These are phyloP conservation scores for Sebastes fasciatus DNA, from an alignment of 2,113 vertebrate genomes.

Conservation along the genomic window DNA sequence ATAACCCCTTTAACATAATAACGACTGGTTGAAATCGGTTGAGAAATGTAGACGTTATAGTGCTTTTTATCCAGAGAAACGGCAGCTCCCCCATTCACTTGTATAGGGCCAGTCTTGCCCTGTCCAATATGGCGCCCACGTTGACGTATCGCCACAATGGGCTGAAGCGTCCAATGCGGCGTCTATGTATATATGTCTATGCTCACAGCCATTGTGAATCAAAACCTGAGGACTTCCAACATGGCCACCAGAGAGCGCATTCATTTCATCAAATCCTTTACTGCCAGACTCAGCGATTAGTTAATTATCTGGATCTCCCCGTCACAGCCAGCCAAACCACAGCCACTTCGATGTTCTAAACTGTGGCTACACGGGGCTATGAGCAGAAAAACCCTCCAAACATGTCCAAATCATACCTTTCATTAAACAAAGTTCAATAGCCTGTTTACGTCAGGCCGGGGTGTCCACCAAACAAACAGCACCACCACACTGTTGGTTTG, in stretches of 20 bases:
- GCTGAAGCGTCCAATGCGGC: too few relatives aligned
- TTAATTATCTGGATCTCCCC: neutral
- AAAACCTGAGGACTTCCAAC: neutral
- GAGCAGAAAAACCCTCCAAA: conserved; percentile 16
- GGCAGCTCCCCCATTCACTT: too few relatives aligned
- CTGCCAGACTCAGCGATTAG: neutral
- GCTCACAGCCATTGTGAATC: neutral
- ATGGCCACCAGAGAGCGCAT: neutral
- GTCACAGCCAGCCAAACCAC: conserved; percentile 36
- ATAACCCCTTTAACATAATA: too few relatives aligned
- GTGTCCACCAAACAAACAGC: conserved; percentile 66
- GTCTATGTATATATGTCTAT: too few relatives aligned
- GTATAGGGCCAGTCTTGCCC: too few relatives aligned
- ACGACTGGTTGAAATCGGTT: too few relatives aligned
- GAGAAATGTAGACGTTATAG: too few relatives aligned
- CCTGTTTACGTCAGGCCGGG: conserved; percentile 56
- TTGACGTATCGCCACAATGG: too few relatives aligned
- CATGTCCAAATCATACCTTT: conserved; percentile 40
- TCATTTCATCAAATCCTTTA: neutral
- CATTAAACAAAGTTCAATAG: conserved; percentile 57
- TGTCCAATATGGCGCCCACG: too few relatives aligned
- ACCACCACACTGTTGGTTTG: conserved; percentile 15
- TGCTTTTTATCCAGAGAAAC: too few relatives aligned
- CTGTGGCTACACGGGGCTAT: conserved; percentile 1
- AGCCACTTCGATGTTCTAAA: conserved; percentile 37